A percentile compares a stretch with the other conserved stretches of the same genome.
These are phyloP conservation scores for Chiroxiphia lanceolata DNA, from an alignment of 2,797 vertebrate genomes.

Conservation along the genomic window DNA sequence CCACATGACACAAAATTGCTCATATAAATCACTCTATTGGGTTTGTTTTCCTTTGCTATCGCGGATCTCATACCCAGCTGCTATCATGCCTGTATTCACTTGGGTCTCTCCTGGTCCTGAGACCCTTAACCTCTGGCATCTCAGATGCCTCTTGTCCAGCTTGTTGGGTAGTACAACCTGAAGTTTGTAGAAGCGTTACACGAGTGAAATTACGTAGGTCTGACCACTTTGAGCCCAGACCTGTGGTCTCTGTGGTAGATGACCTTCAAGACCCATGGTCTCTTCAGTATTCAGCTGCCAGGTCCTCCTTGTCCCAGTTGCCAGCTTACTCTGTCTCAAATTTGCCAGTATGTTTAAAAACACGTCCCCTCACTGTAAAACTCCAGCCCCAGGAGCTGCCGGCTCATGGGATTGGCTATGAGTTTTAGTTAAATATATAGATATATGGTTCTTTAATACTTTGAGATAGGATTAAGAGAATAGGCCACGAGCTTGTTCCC, in stretches of 20 bases:
- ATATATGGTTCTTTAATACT: too few relatives aligned
- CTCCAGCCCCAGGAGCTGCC: too few relatives aligned
- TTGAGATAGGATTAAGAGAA: too few relatives aligned
- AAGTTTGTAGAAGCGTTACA: neutral
- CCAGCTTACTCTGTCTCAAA: neutral
- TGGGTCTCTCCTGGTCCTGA: neutral
- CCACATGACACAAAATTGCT: neutral
- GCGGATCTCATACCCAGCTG: neutral
- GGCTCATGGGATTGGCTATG: too few relatives aligned
- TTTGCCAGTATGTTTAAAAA: neutral
- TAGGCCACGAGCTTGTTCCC: too few relatives aligned
- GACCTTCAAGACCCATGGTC: neutral
- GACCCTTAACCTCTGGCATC: neutral
- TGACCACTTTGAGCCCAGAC: neutral
- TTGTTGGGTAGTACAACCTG: neutral
- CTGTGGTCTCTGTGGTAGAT: neutral
- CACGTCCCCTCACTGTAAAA: neutral
- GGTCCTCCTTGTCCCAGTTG: neutral
- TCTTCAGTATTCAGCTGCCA: neutral
- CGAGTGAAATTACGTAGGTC: accelerated
- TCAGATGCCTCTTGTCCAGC: neutral
- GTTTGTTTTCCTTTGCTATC: neutral
- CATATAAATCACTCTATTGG: neutral
- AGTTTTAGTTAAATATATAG: too few relatives aligned
- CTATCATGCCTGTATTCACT: accelerated